Evolutionary conservation across 2,888 invertebrate genomes (phyloP).

Genomic region (Crepidodera aurea): DNA sequence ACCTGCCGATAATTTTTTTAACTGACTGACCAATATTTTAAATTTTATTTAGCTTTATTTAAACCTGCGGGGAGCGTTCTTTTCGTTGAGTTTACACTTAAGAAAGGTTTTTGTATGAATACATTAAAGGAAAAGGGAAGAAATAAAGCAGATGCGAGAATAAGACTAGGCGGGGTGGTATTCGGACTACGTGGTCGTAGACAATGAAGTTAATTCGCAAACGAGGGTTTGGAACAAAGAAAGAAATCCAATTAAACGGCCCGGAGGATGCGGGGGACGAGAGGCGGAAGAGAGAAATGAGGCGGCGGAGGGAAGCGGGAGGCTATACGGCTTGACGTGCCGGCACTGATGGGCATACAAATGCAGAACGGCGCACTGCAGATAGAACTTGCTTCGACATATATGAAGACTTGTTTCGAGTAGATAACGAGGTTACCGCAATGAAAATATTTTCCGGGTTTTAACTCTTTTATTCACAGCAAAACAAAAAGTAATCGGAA

Average conservation of each 20-base stretch:
- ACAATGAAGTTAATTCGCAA: constrained; percentile 60
- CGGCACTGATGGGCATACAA: constrained; percentile 52
- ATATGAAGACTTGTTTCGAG: constrained; percentile 41
- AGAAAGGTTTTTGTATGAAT: constrained; percentile 18
- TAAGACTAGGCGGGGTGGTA: constrained; percentile 24
- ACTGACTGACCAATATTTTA: not conserved
- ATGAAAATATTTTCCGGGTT: constrained; percentile 10
- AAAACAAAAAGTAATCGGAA: too few relatives aligned
- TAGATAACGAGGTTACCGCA: constrained; percentile 10
- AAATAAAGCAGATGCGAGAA: constrained; percentile 38
- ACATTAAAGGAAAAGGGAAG: constrained; percentile 29
- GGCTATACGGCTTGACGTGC: constrained; percentile 34
- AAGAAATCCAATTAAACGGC: constrained; percentile 62
- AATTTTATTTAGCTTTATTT: not conserved
- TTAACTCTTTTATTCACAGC: constrained; percentile 1
- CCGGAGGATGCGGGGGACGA: constrained; percentile 45
- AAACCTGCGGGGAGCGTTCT: not conserved
- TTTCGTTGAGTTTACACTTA: not conserved
- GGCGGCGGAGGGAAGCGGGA: constrained; percentile 22
- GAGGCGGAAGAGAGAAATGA: constrained; percentile 17
- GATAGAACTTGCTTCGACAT: constrained; percentile 47
- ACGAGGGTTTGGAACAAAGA: constrained; percentile 55
- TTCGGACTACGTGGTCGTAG: constrained; percentile 43
- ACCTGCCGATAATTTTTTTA: not conserved
- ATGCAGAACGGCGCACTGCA: constrained; percentile 52